Percentiles rank a stretch among this genome's conserved stretches.
These are phyloP conservation scores for Misgurnus mizolepis DNA, from an alignment of 2,113 vertebrate genomes.

Conservation along the genomic window DNA sequence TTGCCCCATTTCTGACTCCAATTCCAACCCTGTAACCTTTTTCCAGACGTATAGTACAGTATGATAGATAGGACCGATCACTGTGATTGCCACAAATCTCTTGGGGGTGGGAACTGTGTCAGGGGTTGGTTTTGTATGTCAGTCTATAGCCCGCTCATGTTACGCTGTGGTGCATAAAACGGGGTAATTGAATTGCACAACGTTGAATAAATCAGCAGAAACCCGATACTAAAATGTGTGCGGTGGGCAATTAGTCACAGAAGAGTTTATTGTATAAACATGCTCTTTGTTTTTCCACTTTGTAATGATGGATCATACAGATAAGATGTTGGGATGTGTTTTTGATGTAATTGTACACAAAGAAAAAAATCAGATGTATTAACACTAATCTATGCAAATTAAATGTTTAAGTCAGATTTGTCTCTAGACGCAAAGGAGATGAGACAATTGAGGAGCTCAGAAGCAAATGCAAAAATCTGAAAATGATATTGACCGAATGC, in stretches of 20 bases:
- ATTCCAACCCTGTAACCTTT: neutral
- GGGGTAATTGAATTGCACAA: conserved; percentile 20
- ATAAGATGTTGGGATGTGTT: neutral
- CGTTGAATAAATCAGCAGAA: conserved; percentile 43
- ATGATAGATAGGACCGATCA: conserved; percentile 1
- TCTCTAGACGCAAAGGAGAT: no score
- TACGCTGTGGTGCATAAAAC: conserved; percentile 18
- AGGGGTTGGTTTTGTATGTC: conserved; percentile 3
- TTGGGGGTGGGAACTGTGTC: conserved; percentile 4
- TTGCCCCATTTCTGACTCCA: neutral
- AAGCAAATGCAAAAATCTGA: no score
- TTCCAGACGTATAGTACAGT: neutral
- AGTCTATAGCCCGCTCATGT: conserved; percentile 22
- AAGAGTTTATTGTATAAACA: conserved; percentile 19
- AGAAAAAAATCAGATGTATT: neutral
- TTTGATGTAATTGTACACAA: neutral
- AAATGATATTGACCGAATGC: no score
- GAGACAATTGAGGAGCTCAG: no score
- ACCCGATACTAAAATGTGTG: neutral
- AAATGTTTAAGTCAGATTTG: no score
- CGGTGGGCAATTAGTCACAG: conserved; percentile 36
- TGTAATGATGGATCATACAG: conserved; percentile 6
- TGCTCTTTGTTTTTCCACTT: neutral
- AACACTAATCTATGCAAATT: no score
- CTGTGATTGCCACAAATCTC: conserved; percentile 27